These are phyloP conservation scores for Cheilosia vernalis DNA, from an alignment of 2,888 invertebrate species.

Conservation along the genomic window DNA sequence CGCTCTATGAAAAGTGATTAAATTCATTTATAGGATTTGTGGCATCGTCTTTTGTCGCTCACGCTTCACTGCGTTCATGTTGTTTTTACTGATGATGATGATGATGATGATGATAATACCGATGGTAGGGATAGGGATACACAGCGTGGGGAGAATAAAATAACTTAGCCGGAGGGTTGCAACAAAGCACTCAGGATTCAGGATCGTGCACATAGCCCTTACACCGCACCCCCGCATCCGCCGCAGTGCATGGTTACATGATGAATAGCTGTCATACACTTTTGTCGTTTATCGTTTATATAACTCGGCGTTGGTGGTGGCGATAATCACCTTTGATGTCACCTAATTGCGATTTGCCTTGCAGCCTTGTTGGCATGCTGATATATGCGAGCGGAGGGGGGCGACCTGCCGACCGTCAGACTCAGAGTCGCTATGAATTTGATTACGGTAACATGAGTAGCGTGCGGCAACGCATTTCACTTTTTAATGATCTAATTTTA, in stretches of 20 bases:
- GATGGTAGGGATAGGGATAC: neutral
- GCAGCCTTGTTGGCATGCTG: slow-evolving; percentile 42
- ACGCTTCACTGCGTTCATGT: slow-evolving; percentile 21
- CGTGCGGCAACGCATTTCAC: slow-evolving; percentile 62
- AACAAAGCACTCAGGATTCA: slow-evolving; percentile 55
- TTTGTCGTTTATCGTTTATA: slow-evolving; percentile 72
- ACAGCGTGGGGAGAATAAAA: slow-evolving; percentile 52
- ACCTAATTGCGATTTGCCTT: slow-evolving; percentile 74
- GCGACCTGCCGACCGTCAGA: slow-evolving; percentile 19
- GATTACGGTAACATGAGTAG: slow-evolving; percentile 60
- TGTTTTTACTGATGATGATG: slow-evolving; percentile 11
- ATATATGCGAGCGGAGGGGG: neutral
- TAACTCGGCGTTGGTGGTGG: slow-evolving; percentile 62
- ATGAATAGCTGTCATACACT: slow-evolving; percentile 72
- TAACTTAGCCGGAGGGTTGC: slow-evolving; percentile 66
- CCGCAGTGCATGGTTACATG: slow-evolving; percentile 65
- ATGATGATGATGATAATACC: neutral
- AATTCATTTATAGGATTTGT: slow-evolving; percentile 73
- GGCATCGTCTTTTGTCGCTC: slow-evolving; percentile 69
- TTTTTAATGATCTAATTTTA: slow-evolving; percentile 75
- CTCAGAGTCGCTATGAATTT: slow-evolving; percentile 64
- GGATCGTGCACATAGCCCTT: slow-evolving; percentile 23
- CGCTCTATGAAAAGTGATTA: slow-evolving; percentile 68
- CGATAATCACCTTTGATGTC: slow-evolving; percentile 75
- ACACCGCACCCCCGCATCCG: neutral